A percentile compares a stretch with the other conserved stretches of the same genome.
Evolutionary conservation across 2,888 invertebrate genomes (phyloP).

Genomic region (Parasteatoda lunata): DNA sequence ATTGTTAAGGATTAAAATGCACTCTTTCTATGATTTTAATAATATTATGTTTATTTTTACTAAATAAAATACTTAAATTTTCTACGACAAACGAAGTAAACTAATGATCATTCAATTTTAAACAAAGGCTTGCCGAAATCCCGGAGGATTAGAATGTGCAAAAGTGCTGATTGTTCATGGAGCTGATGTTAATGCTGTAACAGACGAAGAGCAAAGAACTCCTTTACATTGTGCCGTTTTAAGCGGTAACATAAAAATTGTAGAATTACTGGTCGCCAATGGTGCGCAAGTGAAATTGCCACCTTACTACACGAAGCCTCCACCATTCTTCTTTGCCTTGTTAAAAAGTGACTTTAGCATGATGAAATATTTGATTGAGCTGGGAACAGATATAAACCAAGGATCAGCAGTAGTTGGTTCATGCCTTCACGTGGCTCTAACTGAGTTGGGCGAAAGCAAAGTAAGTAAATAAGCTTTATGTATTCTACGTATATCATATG

Average conservation of each 20-base stretch:
- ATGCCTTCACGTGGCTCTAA: slow-evolving; percentile 83
- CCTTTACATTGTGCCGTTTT: slow-evolving; percentile 91
- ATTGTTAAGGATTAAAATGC: too few species aligned
- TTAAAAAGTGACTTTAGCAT: slow-evolving; percentile 84
- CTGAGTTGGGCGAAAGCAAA: slow-evolving; percentile 75
- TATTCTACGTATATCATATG: background rate
- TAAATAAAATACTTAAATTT: too few species aligned
- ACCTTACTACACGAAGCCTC: slow-evolving; percentile 80
- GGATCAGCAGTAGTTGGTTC: slow-evolving; percentile 87
- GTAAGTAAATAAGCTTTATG: background rate
- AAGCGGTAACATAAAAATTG: slow-evolving; percentile 82
- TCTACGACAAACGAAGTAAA: too few species aligned
- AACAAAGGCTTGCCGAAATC: slow-evolving; percentile 81
- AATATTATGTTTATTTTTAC: too few species aligned
- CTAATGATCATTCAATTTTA: background rate
- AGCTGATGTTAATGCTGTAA: slow-evolving; percentile 89
- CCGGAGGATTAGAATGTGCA: slow-evolving; percentile 84
- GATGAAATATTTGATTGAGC: slow-evolving; percentile 77
- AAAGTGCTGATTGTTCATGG: slow-evolving; percentile 85
- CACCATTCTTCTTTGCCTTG: slow-evolving; percentile 89
- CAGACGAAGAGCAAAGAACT: slow-evolving; percentile 87
- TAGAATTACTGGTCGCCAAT: slow-evolving; percentile 86
- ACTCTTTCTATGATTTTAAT: too few species aligned
- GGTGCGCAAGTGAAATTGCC: slow-evolving; percentile 83
- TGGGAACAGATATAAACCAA: slow-evolving; percentile 86